Evolutionary conservation across 2,113 vertebrate species (phyloP).

Genomic region (Pogonocichla stellata): DNA sequence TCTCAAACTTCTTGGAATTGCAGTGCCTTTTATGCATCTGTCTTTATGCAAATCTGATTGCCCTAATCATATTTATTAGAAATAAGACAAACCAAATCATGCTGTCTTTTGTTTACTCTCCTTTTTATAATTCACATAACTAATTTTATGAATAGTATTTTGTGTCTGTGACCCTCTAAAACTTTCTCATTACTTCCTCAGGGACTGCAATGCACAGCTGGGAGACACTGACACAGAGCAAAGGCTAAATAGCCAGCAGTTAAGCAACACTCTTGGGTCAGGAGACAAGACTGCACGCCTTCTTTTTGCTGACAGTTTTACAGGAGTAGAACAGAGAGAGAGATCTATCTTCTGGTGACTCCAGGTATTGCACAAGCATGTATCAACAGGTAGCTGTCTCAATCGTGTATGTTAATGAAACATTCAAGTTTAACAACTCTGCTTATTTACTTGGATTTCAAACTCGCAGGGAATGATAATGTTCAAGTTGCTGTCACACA

Average conservation of each 20-base stretch:
- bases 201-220: neutral
- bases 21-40: neutral
- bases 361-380: neutral
- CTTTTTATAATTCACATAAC: neutral
- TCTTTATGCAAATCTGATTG: neutral
- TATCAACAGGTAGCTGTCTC: neutral
- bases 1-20: neutral
- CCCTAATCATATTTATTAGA: neutral
- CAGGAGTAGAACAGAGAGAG: neutral
- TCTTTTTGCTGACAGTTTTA: neutral
- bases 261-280: neutral
- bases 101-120: neutral
- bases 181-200: neutral
- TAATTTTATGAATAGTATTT: neutral
- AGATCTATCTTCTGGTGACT: neutral
- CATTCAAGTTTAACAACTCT: neutral
- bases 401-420: fast-evolving
- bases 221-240: neutral
- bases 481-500: neutral
- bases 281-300: neutral
- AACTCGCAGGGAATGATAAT: neutral
- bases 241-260: neutral
- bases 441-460: neutral
- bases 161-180: neutral
- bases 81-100: neutral